Base-by-base conservation (phyloP, 1,140 invertebrate species). In the Drusus annulatus region DNA sequence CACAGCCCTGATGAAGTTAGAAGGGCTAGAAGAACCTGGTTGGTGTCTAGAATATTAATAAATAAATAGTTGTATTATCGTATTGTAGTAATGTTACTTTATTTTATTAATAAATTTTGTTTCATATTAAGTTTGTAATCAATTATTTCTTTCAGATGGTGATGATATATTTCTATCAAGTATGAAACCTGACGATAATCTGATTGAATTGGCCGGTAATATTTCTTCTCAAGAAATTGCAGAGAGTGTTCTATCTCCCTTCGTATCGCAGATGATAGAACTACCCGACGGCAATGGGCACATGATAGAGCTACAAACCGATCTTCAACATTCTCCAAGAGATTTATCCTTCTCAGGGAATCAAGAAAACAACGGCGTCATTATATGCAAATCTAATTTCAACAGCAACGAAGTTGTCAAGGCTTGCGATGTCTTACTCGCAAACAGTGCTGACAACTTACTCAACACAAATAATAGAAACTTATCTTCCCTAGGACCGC, bases 221-320 rank as follows among this genome's bases (percentile, higher is more conserved):
- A 63, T 79, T 74, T 21, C 62, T n/a, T 56, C 50, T 16, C 68
- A 74, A 21, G 58, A 79, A 19, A 50, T 80, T 0, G 10, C 78
- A 28, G 65, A 58, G 36, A 78, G 17, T 6, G 21, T 58, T 16
- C 17, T 77, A 13, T 81, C 77, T 7, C 36, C 76, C 1, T 78
- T 80, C 63, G 51, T 77, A 4, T 62, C 80, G 52, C 77, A 81
- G 45, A 69, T 79, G 62, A 80, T 82, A 19, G 76, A 81, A 63
- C 63, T 84, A n/a, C 60, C 65, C 16, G 62, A 82, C 52, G 78
- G 76, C 17, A 82, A 80, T n/a, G 76, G 80, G 0, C 69, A 77
- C 13, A 71, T 82, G 78, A 74, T 82, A 56, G 80, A 84, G 71
- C 31, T 82, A 6, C 65, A 84, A 16, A 25, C 77, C 28, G 56